phyloP scores from a whole-genome alignment of 2,888 invertebrate genomes.

The Sabellastarte sp. region DNA sequence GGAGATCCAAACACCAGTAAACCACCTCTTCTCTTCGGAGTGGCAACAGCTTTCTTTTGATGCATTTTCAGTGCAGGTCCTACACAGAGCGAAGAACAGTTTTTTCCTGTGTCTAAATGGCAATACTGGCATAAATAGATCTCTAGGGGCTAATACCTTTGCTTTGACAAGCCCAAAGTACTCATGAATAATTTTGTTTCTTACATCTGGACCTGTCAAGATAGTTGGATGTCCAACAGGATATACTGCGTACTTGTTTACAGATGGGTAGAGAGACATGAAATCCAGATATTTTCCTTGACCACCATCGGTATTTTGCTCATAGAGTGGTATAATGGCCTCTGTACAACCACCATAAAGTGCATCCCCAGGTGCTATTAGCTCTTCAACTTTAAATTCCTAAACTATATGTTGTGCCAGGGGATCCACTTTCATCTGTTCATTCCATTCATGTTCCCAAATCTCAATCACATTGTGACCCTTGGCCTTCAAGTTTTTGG shows the following conservation, averaged over 20 bases:
- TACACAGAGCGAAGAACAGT: conserved; percentile 48
- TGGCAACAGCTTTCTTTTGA: conserved; percentile 2
- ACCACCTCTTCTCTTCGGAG: not conserved
- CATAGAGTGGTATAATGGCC: conserved; percentile 30
- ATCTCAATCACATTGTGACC: not conserved
- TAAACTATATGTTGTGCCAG: conserved; percentile 22
- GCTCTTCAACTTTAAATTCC: conserved; percentile 19
- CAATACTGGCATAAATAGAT: conserved; percentile 37
- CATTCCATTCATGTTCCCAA: conserved; percentile 35
- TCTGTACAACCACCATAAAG: conserved; percentile 41
- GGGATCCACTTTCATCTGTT: conserved; percentile 18
- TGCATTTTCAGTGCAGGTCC: conserved; percentile 37
- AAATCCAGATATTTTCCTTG: conserved; percentile 37
- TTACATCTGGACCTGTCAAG: conserved; percentile 18
- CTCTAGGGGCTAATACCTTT: conserved; percentile 28
- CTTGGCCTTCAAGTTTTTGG: not conserved
- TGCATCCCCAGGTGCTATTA: conserved; percentile 36
- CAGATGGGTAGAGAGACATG: conserved; percentile 36
- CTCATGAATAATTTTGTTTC: conserved; percentile 2
- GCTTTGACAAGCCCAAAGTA: conserved; percentile 31
- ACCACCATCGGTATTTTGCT: conserved; percentile 24
- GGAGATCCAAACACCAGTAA: not conserved
- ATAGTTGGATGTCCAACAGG: conserved; percentile 29
- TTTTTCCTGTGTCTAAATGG: conserved; percentile 34
- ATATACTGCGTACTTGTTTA: conserved; percentile 28